Evolutionary conservation across 2,888 invertebrate genomes (phyloP).

Genomic region (Dryobota labecula): DNA sequence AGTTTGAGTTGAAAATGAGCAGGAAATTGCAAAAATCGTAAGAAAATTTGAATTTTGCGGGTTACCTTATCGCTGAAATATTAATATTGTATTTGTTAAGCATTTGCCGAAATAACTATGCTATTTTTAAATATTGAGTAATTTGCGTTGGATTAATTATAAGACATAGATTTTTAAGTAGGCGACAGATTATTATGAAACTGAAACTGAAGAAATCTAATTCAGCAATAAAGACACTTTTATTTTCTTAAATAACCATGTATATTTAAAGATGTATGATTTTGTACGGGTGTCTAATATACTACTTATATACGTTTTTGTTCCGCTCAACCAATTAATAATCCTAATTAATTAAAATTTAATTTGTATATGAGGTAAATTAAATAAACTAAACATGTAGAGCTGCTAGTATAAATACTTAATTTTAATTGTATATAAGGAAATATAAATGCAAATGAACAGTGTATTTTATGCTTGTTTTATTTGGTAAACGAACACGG

Average conservation of each 20-base stretch:
- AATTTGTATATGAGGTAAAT: slow-evolving; percentile 30
- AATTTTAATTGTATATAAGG: slow-evolving; percentile 41
- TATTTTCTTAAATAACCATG: slow-evolving; percentile 10
- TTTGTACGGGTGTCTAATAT: slow-evolving; percentile 5
- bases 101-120: neutral
- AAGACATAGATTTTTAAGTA: neutral
- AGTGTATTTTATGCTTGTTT: slow-evolving; percentile 32
- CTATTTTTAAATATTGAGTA: slow-evolving; percentile 5
- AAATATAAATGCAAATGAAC: slow-evolving; percentile 17
- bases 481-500: slow-evolving; percentile 7
- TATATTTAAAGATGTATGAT: slow-evolving; percentile 21
- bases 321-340: slow-evolving; percentile 4
- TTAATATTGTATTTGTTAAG: slow-evolving; percentile 8
- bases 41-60: no score
- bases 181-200: neutral
- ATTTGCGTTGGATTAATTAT: neutral
- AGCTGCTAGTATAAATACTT: slow-evolving; percentile 41
- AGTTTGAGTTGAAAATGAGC: no score
- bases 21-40: no score
- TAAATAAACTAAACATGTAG: slow-evolving; percentile 20
- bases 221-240: slow-evolving; percentile 5
- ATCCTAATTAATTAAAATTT: slow-evolving; percentile 26
- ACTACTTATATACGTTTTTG: neutral
- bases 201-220: neutral
- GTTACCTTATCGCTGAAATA: no score